Conservation (phyloP, 2,113 vertebrate genomes). For the Acanthisitta chloris region DNA sequence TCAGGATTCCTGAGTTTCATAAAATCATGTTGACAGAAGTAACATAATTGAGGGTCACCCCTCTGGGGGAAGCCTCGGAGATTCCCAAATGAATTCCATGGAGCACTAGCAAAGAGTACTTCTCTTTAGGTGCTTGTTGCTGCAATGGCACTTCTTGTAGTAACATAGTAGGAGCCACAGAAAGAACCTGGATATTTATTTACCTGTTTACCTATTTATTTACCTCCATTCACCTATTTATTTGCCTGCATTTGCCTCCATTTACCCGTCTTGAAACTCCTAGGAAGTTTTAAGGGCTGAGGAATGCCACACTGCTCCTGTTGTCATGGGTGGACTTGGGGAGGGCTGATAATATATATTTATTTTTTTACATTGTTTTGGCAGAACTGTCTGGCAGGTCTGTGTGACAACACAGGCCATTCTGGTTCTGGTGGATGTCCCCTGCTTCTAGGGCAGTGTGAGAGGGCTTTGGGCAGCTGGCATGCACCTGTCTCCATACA, state of each 20-base stretch:
- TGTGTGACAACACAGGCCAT: fast-evolving
- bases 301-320: background rate
- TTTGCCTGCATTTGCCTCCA: background rate
- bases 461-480: background rate
- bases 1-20: background rate
- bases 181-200: background rate
- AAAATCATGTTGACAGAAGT: background rate
- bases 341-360: fast-evolving
- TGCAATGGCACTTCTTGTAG: background rate
- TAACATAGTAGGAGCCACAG: background rate
- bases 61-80: background rate
- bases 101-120: background rate
- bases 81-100: background rate
- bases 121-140: background rate
- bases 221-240: background rate
- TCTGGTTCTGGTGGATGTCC: background rate
- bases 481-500: background rate
- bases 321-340: background rate
- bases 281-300: background rate
- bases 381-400: background rate
- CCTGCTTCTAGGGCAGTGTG: background rate
- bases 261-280: background rate
- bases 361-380: background rate
- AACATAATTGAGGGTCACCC: background rate
- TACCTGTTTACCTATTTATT: background rate